phyloP scores from a whole-genome alignment of 1,140 invertebrate species.

The Anastatus disparis region DNA sequence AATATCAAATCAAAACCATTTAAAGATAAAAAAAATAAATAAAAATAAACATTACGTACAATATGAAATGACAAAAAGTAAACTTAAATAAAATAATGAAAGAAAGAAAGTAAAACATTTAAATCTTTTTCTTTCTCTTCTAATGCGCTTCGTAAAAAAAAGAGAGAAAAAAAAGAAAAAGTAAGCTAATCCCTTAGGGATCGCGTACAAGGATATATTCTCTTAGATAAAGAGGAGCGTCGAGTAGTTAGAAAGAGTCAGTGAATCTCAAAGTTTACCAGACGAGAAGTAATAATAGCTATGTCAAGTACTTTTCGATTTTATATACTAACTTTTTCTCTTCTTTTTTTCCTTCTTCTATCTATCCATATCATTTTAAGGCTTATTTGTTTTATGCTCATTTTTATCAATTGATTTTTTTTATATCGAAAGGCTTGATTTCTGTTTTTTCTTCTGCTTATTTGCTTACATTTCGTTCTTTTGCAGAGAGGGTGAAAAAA shows the following conservation, averaged over 20 bases:
- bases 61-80: no score
- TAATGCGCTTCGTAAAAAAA: no score
- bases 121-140: conserved; percentile 36
- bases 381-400: conserved; percentile 10
- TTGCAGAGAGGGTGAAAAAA: no score
- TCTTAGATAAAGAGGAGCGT: conserved; percentile 7
- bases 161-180: no score
- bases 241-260: background rate
- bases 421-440: background rate
- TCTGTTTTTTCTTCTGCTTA: background rate
- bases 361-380: no score
- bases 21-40: no score
- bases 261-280: conserved; percentile 34
- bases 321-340: background rate
- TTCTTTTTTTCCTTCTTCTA: no score
- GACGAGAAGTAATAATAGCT: conserved; percentile 40
- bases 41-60: no score
- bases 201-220: background rate
- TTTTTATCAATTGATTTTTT: conserved; percentile 22
- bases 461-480: no score
- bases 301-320: background rate
- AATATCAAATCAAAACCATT: no score
- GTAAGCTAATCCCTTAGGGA: conserved; percentile 19
- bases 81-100: conserved; percentile 35
- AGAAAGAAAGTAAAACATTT: conserved; percentile 13